Base-by-base conservation (phyloP, 2,797 vertebrate species). In the Sebastes elongatus region DNA sequence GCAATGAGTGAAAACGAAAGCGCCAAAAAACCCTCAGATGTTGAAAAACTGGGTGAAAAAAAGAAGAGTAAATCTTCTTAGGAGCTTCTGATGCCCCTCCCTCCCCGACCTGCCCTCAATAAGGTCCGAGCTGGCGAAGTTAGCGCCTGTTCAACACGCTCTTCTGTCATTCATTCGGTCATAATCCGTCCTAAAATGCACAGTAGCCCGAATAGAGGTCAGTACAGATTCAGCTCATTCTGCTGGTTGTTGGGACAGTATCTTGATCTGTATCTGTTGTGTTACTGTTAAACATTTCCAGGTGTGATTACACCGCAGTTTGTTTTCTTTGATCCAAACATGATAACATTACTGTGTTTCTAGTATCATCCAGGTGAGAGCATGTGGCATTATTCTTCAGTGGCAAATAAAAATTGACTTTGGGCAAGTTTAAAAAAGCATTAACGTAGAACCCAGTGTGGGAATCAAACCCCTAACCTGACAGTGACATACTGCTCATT, bases 51-150 rank as follows among this genome's bases (percentile, higher is more conserved):
- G 73, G 11, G 25, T 53, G 30, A 63, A 82, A 71, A 71, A 80
- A 73, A 74, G 11, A 63, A 27, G 57, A 79, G 38, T 28, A 80
- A 78, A 88, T 84, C 84, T 85, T 72, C 63, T 80, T 69, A 71
- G 59, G 28, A 60, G 69, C 35, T 52, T 83, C 72, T 59, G 60
- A 56, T 4, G 55, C 71, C 11, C 81, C 11, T 1, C 35, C 77
- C 78, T 2, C 18, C 30, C 59, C 27, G 2, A 7, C 32, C 32
- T 28, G 42, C 10, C 78, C 80, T 75, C 66, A 80, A 83, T 88
- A 71, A 7, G 25, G 63, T 52, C 27, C 4, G 4, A 35, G 68
- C 67, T 3, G 61, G 18, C 38, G 30, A 69, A 71, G 71, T 75
- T 52, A 55, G 60, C 72, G 1, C 46, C 28, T 10, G 2, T 23